Base-by-base conservation (phyloP, 2,797 vertebrate species). In the Channallabes apus region DNA sequence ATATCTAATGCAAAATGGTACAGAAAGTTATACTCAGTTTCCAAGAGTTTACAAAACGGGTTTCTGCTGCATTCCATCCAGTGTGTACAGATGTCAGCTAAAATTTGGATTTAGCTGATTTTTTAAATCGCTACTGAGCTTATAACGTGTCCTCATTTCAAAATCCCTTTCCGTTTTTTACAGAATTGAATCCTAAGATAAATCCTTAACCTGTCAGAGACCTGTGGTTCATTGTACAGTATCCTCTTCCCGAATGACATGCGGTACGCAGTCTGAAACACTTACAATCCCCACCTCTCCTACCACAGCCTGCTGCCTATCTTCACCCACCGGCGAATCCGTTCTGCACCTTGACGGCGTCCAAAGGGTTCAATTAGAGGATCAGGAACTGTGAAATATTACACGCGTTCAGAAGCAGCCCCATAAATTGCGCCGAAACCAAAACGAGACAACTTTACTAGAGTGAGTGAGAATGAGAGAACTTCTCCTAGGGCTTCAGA, bases 61-160 rank as follows among this genome's bases (percentile, higher is more conserved):
- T 51, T 41, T 24, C 72, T 59, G 24, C 72, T 68, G 68, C 64
- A 72, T 82, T 86, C 68, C n/a, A 64, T 59, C 71, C 83, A 14
- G 56, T n/a, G 80, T 54, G 82, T 77, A 84, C 71, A 80, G 79
- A 85, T 84, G 80, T 85, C 81, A 80, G 78, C 83, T 72, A 64
- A 88, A 88, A 89, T 88, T 82, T 90, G 84, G 85, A 80, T 87
- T 87, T 75, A 75, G 56, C 85, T 87, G 80, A 89, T 89, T 89
- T 85, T 62, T 88, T 86, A 82, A 90, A 87, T 61, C 86, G 75
- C 73, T 62, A 46, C 85, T 71, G 78, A 56, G 54, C 69, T 87
- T 24, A 58, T 86, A 85, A 86, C 84, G 83, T 58, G 68, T 72
- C 38, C 77, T 80, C 72, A 78, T 87, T 88, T 71, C 81, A 62